phyloP scores from a whole-genome alignment of 2,113 vertebrate genomes.

The Nanorana parkeri region DNA sequence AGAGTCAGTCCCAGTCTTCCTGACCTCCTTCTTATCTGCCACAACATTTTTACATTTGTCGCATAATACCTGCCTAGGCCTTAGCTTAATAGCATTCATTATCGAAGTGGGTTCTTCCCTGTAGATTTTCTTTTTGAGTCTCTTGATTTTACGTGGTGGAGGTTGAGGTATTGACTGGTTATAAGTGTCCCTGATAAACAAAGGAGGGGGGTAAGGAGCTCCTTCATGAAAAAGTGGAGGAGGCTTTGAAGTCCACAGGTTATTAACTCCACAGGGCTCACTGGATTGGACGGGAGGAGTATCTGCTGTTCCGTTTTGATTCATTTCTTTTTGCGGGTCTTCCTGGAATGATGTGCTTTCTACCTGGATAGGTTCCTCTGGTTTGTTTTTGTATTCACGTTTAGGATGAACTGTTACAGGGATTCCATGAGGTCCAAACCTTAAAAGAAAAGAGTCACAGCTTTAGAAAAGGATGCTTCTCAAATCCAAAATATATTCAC shows the following conservation, averaged over 20 bases:
- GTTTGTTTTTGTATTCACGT: slow-evolving; percentile 86
- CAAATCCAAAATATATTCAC: too few species aligned
- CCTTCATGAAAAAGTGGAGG: slow-evolving; percentile 95
- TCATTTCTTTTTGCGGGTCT: slow-evolving; percentile 71
- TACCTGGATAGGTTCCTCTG: slow-evolving; percentile 80
- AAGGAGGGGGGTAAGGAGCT: slow-evolving; percentile 92
- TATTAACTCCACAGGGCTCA: slow-evolving; percentile 67
- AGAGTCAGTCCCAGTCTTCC: slow-evolving; percentile 82
- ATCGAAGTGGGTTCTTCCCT: slow-evolving; percentile 97
- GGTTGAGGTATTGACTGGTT: slow-evolving; percentile 99
- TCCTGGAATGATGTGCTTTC: slow-evolving; percentile 81
- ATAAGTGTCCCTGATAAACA: slow-evolving; percentile 99
- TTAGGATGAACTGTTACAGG: slow-evolving; percentile 94
- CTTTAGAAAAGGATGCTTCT: not conserved
- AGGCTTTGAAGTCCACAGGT: slow-evolving; percentile 87
- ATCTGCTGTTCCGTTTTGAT: slow-evolving; percentile 68
- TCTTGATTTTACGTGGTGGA: slow-evolving; percentile 93
- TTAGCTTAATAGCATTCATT: slow-evolving; percentile 96
- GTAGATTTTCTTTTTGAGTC: slow-evolving; percentile 93
- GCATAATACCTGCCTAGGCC: slow-evolving; percentile 94
- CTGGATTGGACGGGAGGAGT: slow-evolving; percentile 66
- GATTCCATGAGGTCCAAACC: slow-evolving; percentile 97
- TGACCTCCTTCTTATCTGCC: slow-evolving; percentile 82
- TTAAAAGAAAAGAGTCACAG: slow-evolving; percentile 66
- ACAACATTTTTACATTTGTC: slow-evolving; percentile 95